A percentile compares a stretch with the other conserved stretches of the same genome.
Conservation (phyloP, 2,113 vertebrate genomes). For the Tragelaphus buxtoni region DNA sequence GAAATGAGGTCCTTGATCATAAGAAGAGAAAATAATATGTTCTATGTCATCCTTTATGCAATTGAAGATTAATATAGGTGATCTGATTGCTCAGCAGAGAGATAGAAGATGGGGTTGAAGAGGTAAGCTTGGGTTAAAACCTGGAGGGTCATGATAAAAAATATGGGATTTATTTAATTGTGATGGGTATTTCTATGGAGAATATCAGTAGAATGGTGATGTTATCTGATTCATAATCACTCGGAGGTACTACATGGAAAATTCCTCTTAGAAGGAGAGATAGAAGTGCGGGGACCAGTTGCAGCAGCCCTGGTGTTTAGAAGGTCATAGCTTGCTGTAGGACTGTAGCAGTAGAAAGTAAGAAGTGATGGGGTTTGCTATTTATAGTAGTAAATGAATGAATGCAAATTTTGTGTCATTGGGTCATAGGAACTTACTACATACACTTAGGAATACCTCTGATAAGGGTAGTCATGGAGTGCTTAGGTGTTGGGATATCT, state of each 20-base stretch:
- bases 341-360: not conserved
- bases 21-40: not conserved
- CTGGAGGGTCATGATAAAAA: not conserved
- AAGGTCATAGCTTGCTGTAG: not conserved
- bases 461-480: not conserved
- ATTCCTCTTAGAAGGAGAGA: not conserved
- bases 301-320: not conserved
- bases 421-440: not conserved
- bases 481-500: not conserved
- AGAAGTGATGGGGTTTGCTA: not conserved
- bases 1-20: not conserved
- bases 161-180: not conserved
- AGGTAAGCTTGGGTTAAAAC: not conserved
- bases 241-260: not conserved
- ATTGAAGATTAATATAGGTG: not conserved
- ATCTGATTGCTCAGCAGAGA: not conserved
- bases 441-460: not conserved
- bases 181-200: not conserved
- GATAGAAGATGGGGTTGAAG: not conserved
- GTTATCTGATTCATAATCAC: not conserved
- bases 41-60: not conserved
- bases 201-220: not conserved
- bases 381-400: not conserved
- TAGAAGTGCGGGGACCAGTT: not conserved
- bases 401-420: not conserved